Conservation (phyloP, 2,113 vertebrate genomes). For the Microtus ochrogaster region DNA sequence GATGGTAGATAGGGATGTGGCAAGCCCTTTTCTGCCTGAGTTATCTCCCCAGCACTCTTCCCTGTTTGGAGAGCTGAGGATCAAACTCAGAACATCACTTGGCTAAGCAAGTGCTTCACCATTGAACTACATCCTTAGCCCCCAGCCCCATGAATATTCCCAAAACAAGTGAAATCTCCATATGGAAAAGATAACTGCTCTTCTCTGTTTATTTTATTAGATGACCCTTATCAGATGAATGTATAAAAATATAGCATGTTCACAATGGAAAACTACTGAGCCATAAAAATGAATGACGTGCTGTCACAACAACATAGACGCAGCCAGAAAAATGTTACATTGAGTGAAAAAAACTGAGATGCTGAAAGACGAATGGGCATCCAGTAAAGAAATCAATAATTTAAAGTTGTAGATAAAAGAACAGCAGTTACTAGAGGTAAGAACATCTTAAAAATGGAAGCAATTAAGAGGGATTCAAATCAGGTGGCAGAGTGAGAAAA, state of each 20-base stretch:
- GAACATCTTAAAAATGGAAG: background rate
- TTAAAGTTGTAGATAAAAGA: background rate
- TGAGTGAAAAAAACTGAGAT: background rate
- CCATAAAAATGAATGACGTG: background rate
- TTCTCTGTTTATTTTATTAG: background rate
- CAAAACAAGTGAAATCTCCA: background rate
- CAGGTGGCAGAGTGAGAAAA: background rate
- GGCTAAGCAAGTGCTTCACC: background rate
- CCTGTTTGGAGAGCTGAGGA: background rate
- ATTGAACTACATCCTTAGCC: background rate
- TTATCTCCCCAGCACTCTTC: background rate
- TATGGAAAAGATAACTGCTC: background rate
- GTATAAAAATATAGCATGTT: background rate
- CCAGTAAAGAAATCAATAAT: background rate
- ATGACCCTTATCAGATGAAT: background rate
- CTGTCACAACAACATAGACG: background rate
- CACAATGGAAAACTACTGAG: background rate
- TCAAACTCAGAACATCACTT: background rate
- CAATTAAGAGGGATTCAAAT: background rate
- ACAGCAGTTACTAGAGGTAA: too few relatives aligned
- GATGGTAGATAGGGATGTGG: background rate
- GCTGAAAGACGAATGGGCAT: too few relatives aligned
- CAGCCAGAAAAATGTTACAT: background rate
- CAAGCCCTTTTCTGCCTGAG: background rate
- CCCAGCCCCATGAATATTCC: background rate